Evolutionary conservation across 2,888 invertebrate species (phyloP).

Genomic region (Synanthedon andrenaeformis): DNA sequence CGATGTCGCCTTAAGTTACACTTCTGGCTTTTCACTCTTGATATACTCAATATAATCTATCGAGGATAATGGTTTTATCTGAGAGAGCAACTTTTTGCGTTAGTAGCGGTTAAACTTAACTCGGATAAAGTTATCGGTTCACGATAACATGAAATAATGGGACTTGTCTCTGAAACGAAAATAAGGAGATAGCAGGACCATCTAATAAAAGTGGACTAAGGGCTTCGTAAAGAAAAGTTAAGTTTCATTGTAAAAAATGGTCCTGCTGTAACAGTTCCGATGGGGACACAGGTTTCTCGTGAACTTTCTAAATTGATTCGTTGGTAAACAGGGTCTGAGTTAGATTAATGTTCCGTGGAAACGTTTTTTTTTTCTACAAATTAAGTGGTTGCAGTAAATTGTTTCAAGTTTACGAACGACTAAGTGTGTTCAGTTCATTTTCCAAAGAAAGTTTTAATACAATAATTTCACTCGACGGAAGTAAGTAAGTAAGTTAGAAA

Average conservation of each 20-base stretch:
- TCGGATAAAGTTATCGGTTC: slow-evolving; percentile 41
- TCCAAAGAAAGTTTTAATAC: no score
- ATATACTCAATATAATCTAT: no score
- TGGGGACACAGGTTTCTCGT: slow-evolving; percentile 22
- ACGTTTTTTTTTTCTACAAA: not conserved
- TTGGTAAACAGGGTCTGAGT: slow-evolving; percentile 26
- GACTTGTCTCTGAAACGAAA: slow-evolving; percentile 29
- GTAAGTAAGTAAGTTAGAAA: no score
- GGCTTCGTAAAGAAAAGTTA: slow-evolving; percentile 33
- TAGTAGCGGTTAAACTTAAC: slow-evolving; percentile 23
- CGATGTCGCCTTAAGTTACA: no score
- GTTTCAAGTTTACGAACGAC: not conserved
- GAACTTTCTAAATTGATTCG: slow-evolving; percentile 43
- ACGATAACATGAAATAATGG: slow-evolving; percentile 59
- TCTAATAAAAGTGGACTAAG: slow-evolving; percentile 40
- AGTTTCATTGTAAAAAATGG: slow-evolving; percentile 51
- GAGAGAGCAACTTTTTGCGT: not conserved
- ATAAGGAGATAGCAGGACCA: slow-evolving; percentile 43
- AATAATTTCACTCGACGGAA: no score
- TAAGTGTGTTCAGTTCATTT: no score
- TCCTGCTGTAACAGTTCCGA: slow-evolving; percentile 22
- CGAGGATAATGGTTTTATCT: no score
- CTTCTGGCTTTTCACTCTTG: no score
- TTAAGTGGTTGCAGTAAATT: not conserved
- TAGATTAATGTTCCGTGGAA: slow-evolving; percentile 27